phyloP scores from a whole-genome alignment of 2,797 vertebrate species.

The Chloroceryle inda region DNA sequence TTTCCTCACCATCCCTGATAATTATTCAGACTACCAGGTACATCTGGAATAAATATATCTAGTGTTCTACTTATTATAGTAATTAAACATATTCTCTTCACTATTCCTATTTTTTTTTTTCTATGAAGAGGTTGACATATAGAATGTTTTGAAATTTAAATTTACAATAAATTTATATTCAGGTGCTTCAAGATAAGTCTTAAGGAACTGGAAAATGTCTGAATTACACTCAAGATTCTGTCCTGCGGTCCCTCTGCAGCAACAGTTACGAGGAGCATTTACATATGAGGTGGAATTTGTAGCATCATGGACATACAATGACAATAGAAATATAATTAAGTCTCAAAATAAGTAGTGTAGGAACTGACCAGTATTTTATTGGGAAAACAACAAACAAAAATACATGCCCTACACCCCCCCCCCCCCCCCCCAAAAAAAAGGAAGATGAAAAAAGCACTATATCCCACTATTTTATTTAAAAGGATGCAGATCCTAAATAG shows the following conservation, averaged over 20 bases:
- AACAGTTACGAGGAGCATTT: neutral
- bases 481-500: neutral
- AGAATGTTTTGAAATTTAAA: neutral
- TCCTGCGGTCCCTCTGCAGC: neutral
- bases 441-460: too few species aligned
- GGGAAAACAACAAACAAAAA: neutral
- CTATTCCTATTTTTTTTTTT: neutral
- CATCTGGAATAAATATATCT: neutral
- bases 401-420: neutral
- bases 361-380: neutral
- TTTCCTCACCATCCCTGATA: neutral
- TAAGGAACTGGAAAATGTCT: neutral
- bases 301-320: neutral
- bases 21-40: neutral
- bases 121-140: neutral
- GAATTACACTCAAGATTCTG: neutral
- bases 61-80: neutral
- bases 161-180: neutral
- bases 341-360: neutral
- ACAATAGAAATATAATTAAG: neutral
- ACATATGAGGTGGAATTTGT: rapidly evolving
- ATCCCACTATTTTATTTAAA: neutral
- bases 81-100: neutral
- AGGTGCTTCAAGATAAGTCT: neutral
- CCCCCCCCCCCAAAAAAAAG: neutral